Percentiles rank a stretch among this genome's conserved stretches.
Evolutionary conservation across 53 echinoderm and acorn worm species (phyloP).

Genomic region (Paracentrotus lividus): DNA sequence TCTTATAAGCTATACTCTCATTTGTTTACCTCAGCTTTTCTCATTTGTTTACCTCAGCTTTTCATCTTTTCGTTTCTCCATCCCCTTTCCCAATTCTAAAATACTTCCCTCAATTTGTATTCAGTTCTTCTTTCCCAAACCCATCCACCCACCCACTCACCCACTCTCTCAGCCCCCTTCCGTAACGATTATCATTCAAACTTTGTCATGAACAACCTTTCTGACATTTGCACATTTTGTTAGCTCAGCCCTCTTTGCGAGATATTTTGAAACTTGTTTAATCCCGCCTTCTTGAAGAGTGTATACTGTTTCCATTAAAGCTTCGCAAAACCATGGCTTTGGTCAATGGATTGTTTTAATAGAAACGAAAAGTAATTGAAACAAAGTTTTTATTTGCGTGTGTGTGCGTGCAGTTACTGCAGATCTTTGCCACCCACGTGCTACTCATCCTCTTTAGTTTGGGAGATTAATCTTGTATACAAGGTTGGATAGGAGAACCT

Average conservation of each 20-base stretch:
- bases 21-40: too few relatives aligned
- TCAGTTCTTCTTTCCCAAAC: neutral
- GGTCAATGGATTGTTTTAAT: conserved; percentile 38
- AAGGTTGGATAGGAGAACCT: neutral
- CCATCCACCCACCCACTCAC: conserved; percentile 5
- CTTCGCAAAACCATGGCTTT: conserved; percentile 24
- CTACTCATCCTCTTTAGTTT: neutral
- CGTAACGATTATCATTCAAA: conserved; percentile 51
- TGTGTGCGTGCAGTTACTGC: neutral
- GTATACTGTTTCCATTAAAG: conserved; percentile 30
- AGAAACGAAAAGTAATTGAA: conserved; percentile 13
- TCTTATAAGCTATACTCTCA: too few relatives aligned
- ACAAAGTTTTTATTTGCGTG: neutral
- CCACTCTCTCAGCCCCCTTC: neutral
- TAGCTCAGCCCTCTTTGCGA: conserved; percentile 44
- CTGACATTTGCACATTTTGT: conserved; percentile 68
- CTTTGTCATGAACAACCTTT: neutral
- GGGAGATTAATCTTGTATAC: conserved; percentile 30
- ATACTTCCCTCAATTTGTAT: neutral
- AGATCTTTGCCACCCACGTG: conserved; percentile 12
- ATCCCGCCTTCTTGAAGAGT: conserved; percentile 14
- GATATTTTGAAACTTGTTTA: conserved; percentile 8
- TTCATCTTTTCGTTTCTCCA: neutral
- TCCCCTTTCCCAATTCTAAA: neutral
- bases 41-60: neutral